These are phyloP conservation scores for Blastomussa wellsi DNA, from an alignment of 92 coral and sea anemone species.

Conservation along the genomic window DNA sequence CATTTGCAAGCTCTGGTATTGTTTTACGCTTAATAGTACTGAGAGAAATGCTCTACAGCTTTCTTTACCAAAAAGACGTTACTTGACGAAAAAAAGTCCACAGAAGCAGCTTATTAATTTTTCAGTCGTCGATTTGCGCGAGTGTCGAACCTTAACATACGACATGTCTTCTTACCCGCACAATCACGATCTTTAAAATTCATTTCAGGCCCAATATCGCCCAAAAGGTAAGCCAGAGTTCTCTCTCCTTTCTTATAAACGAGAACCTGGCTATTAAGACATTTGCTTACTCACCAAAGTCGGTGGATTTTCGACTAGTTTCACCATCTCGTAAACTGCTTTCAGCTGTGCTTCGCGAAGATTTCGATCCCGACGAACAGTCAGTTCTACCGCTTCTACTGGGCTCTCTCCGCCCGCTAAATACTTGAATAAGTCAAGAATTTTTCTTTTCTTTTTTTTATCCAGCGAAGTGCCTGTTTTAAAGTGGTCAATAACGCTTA, in stretches of 20 bases:
- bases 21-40: no score
- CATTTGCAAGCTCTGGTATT: no score
- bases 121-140: not conserved
- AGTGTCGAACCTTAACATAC: not conserved
- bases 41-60: no score
- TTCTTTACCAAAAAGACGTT: no score
- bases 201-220: not conserved
- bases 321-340: slow-evolving; percentile 68
- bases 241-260: not conserved
- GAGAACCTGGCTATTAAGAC: not conserved
- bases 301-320: slow-evolving; percentile 58
- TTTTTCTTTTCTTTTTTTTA: slow-evolving; percentile 65
- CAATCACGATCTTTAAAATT: not conserved
- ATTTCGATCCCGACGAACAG: slow-evolving; percentile 76
- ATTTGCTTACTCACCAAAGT: slow-evolving; percentile 17
- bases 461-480: slow-evolving; percentile 17
- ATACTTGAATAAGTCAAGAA: slow-evolving; percentile 63
- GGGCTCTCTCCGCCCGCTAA: slow-evolving; percentile 91
- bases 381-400: slow-evolving; percentile 82
- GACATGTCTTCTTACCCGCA: not conserved
- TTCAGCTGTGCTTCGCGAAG: slow-evolving; percentile 81
- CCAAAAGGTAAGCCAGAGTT: not conserved
- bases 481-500: slow-evolving; percentile 27
- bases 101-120: not conserved
- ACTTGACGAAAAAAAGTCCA: no score